A percentile compares a stretch with the other conserved stretches of the same genome.
Conservation (phyloP, 2,113 vertebrate genomes). For the Eidolon helvum region DNA sequence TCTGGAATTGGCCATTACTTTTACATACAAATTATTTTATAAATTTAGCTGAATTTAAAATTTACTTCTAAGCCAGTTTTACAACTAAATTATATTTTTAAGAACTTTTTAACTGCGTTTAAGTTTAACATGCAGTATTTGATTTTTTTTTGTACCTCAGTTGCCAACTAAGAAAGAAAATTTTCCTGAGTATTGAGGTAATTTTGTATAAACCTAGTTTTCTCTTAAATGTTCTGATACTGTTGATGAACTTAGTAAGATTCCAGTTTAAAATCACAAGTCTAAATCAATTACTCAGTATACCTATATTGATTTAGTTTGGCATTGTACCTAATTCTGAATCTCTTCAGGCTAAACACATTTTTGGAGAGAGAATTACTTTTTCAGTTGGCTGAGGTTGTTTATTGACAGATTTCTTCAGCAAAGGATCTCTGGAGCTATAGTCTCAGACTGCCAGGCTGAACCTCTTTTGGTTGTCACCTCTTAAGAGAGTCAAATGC, state of each 20-base stretch:
- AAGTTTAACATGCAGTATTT: conserved; percentile 15
- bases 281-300: conserved; percentile 27
- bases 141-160: conserved; percentile 24
- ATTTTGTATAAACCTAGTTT: conserved; percentile 43
- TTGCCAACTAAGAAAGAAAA: conserved; percentile 8
- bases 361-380: background rate
- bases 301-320: conserved; percentile 24
- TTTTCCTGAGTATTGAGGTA: background rate
- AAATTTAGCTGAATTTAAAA: conserved; percentile 47
- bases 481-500: background rate
- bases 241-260: conserved; percentile 35
- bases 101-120: conserved; percentile 19
- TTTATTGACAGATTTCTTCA: conserved; percentile 62
- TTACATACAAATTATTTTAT: conserved; percentile 47
- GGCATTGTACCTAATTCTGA: conserved; percentile 27
- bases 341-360: conserved; percentile 18
- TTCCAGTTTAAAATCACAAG: conserved; percentile 49
- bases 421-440: background rate
- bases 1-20: conserved; percentile 7
- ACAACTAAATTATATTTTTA: background rate
- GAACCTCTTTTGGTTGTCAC: background rate
- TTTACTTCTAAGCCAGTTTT: conserved; percentile 9
- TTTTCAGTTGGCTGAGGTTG: conserved; percentile 22
- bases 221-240: conserved; percentile 16
- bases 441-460: background rate